phyloP scores from a whole-genome alignment of 2,113 vertebrate species.

The Sakesphorus luctuosus region DNA sequence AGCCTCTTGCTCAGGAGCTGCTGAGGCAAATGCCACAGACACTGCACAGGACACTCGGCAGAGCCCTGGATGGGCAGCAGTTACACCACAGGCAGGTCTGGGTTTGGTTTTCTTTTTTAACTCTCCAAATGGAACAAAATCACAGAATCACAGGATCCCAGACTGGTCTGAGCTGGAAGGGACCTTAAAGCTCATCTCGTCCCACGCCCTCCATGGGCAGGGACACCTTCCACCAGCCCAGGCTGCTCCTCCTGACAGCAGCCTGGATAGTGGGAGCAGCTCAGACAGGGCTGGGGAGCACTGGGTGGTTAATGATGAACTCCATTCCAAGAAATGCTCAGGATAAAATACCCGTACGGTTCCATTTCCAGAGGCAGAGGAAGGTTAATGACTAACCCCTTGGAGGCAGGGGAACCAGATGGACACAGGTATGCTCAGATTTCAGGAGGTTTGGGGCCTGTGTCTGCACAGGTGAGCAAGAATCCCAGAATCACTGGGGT shows the following conservation, averaged over 20 bases:
- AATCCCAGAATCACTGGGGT: accelerated
- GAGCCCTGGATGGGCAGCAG: neutral
- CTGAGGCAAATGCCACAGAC: neutral
- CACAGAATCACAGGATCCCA: too few relatives aligned
- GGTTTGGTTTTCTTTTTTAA: too few relatives aligned
- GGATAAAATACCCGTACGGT: accelerated
- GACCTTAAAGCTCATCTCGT: neutral
- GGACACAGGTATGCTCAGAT: neutral
- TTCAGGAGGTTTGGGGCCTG: neutral
- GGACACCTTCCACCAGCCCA: neutral
- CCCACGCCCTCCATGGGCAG: neutral
- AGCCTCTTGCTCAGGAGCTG: neutral
- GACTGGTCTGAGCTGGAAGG: neutral
- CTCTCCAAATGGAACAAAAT: neutral
- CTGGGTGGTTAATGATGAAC: conserved; percentile 8
- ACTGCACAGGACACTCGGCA: accelerated
- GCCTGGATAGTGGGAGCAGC: neutral
- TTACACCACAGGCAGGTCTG: neutral
- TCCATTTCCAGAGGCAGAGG: neutral
- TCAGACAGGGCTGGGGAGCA: accelerated
- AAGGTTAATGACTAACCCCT: neutral
- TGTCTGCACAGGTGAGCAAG: neutral
- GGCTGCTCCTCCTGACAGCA: neutral
- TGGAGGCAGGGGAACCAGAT: neutral
- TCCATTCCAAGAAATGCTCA: neutral